Evolutionary conservation across 30 jellyfish, hydroid and myxozoan species (phyloP).

Genomic region (Rhopilema esculentum): DNA sequence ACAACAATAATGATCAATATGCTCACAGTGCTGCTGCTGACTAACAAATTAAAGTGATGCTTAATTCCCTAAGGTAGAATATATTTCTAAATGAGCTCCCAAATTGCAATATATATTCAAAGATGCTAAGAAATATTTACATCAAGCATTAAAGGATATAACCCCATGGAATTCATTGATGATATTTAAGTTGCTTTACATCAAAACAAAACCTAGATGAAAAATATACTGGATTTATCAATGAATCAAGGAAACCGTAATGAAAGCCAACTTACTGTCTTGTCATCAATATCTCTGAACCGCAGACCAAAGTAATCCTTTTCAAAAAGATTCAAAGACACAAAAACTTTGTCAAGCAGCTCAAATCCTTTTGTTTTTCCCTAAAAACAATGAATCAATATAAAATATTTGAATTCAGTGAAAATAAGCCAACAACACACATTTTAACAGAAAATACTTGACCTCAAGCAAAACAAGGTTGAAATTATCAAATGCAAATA

Average conservation of each 20-base stretch:
- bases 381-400: slow-evolving; percentile 47
- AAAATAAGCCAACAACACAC: background rate
- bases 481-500: background rate
- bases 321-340: slow-evolving; percentile 75
- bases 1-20: too few relatives aligned
- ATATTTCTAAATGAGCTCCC: too few relatives aligned
- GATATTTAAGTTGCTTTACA: background rate
- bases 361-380: slow-evolving; percentile 92
- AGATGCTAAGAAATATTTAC: too few relatives aligned
- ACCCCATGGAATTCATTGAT: background rate
- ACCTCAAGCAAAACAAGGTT: background rate
- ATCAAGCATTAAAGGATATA: too few relatives aligned
- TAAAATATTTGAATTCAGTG: background rate
- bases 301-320: slow-evolving; percentile 93
- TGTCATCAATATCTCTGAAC: slow-evolving; percentile 84
- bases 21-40: too few relatives aligned
- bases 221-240: background rate
- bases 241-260: background rate
- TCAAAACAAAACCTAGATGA: background rate
- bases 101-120: too few relatives aligned
- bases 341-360: slow-evolving; percentile 77
- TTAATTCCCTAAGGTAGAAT: too few relatives aligned
- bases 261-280: slow-evolving; percentile 62
- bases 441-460: background rate
- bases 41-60: too few relatives aligned